Percentiles rank a stretch among this genome's conserved stretches.
Evolutionary conservation across 2,113 vertebrate genomes (phyloP).

Genomic region (Pitta sordida): DNA sequence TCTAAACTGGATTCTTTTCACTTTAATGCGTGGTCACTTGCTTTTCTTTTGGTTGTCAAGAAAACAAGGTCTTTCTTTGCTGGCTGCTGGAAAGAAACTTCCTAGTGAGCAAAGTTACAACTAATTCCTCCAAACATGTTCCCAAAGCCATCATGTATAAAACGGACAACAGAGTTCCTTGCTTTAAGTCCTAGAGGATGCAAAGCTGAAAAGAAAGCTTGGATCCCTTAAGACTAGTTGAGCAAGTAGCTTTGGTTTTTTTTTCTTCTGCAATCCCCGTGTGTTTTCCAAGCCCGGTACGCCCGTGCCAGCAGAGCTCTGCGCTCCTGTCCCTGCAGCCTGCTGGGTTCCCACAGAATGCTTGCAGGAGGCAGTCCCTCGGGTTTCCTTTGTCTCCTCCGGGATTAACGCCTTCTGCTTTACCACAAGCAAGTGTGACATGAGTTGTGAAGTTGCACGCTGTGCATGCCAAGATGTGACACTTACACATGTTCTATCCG

Average conservation of each 20-base stretch:
- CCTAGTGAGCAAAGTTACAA: constrained; percentile 2
- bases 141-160: background rate
- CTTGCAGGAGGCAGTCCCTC: background rate
- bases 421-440: background rate
- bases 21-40: constrained; percentile 35
- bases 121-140: background rate
- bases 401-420: background rate
- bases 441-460: background rate
- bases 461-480: background rate
- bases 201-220: background rate
- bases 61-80: constrained; percentile 75
- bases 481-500: background rate
- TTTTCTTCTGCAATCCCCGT: background rate
- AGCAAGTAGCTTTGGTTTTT: background rate
- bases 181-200: background rate
- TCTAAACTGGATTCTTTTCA: constrained; percentile 71
- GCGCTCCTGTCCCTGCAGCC: background rate
- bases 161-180: background rate
- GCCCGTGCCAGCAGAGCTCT: background rate
- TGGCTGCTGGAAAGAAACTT: constrained; percentile 23
- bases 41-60: constrained; percentile 77
- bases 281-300: background rate
- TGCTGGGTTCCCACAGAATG: background rate
- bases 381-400: background rate
- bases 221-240: background rate